Conservation (phyloP, 2,888 invertebrate species). For the Tetragonula carbonaria region DNA sequence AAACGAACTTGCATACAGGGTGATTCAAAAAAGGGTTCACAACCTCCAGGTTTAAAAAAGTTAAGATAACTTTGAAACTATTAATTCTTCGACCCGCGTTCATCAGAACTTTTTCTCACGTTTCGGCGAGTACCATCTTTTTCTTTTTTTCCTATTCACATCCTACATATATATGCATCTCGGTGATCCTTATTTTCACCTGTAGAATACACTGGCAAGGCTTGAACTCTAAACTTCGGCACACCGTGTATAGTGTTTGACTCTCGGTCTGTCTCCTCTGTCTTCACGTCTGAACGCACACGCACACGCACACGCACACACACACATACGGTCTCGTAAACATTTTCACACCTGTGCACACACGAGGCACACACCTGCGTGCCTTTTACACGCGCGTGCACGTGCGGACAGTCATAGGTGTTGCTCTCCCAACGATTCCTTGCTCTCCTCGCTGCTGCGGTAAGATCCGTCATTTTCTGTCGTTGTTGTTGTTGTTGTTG, state of each 20-base stretch:
- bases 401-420: conserved; percentile 48
- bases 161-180: too few relatives aligned
- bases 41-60: too few relatives aligned
- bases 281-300: not conserved
- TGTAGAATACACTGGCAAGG: too few relatives aligned
- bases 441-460: conserved; percentile 3
- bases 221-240: too few relatives aligned
- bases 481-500: not conserved
- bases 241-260: not conserved
- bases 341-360: conserved; percentile 48
- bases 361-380: conserved; percentile 51
- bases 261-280: not conserved
- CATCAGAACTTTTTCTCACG: too few relatives aligned
- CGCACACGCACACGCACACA: not conserved
- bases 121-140: too few relatives aligned
- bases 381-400: conserved; percentile 28
- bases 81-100: too few relatives aligned
- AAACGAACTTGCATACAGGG: too few relatives aligned
- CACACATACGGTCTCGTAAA: not conserved
- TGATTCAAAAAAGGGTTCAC: too few relatives aligned
- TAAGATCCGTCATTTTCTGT: conserved; percentile 33
- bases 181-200: too few relatives aligned
- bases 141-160: too few relatives aligned
- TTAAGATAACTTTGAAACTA: too few relatives aligned
- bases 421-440: conserved; percentile 28